These are phyloP conservation scores for Diogma glabrata DNA, from an alignment of 2,888 invertebrate genomes.

Conservation along the genomic window DNA sequence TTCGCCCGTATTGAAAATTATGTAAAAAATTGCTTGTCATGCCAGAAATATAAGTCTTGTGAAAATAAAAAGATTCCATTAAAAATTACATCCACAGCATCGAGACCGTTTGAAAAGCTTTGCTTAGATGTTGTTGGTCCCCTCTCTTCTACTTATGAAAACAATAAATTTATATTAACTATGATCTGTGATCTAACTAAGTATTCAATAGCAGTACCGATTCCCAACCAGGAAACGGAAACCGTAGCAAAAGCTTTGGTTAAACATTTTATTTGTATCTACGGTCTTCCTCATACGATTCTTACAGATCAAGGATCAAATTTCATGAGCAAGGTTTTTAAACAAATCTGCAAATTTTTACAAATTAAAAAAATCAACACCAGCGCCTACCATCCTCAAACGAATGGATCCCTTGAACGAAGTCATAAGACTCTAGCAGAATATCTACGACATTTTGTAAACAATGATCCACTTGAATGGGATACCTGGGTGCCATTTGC, in stretches of 20 bases:
- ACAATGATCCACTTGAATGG: slow-evolving; percentile 23
- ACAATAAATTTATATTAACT: slow-evolving; percentile 11
- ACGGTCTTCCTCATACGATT: slow-evolving; percentile 3
- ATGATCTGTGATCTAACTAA: slow-evolving; percentile 14
- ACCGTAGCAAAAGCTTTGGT: slow-evolving; percentile 14
- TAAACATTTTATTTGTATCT: slow-evolving; percentile 15
- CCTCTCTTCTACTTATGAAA: slow-evolving; percentile 4
- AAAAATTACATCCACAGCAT: background rate
- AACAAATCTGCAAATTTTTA: slow-evolving; percentile 14
- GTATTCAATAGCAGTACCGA: slow-evolving; percentile 11
- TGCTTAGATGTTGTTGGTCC: background rate
- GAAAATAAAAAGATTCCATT: background rate
- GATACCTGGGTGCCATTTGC: slow-evolving; percentile 24
- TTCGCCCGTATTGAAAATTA: background rate
- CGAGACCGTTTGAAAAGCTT: background rate
- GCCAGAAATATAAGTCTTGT: background rate
- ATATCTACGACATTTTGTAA: slow-evolving; percentile 25
- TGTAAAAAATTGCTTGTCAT: background rate
- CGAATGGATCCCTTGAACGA: slow-evolving; percentile 26
- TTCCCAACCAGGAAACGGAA: slow-evolving; percentile 9
- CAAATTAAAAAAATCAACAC: slow-evolving; percentile 23
- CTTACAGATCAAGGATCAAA: background rate
- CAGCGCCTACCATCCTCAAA: slow-evolving; percentile 26
- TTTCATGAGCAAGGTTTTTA: background rate
- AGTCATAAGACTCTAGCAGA: slow-evolving; percentile 24